Evolutionary conservation across 2,113 vertebrate genomes (phyloP), one percentile per base, ranked within the genome.

Genomic region (Pseudopipra pipra): DNA sequence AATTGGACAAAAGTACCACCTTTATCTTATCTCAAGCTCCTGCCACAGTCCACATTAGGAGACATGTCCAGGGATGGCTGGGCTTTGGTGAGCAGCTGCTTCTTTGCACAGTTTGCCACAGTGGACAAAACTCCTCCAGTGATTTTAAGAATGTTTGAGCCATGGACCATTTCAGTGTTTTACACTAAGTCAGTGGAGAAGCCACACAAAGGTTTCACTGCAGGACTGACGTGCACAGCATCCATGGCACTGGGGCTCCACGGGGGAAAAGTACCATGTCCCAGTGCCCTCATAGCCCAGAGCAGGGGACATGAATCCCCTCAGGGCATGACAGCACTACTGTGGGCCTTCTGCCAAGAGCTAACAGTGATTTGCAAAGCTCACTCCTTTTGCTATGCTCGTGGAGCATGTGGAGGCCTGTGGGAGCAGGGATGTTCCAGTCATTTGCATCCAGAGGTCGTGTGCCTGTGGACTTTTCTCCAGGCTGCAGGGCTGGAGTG

Each of bases 161-260:
- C 35, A 62, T 19, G 19, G 39, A 12, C 35, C 25, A 18, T 39
- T 27, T 62, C 59, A 39, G 35, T 39, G 35, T 28, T 35, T 62
- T 25, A 8, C 24, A 28, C 25, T 62, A 1, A 15, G 8, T n/a
- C 28, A 37, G 20, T 4, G 22, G 49, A 61, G 30, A 59, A 54
- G 21, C 33, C 33, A 33, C 25, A 25, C 10, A 27, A 13, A 25
- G 3, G 11, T 85, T 54, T 46, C 43, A 18, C 6, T 33, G 35
- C 20, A 46, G 23, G 31, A 51, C 37, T 46, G 55, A 85, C 25
- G 20, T 0, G 1, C 14, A n/a, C 77, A 59, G 10, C n/a, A 75
- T 30, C 65, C 14, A 16, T 28, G 25, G 9, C 3, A 2, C 5
- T 33, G 39, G 15, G 10, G 8, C 23, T 52, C 44, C 1, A 0